phyloP scores from a whole-genome alignment of 2,888 invertebrate species.

The Helleia helle region DNA sequence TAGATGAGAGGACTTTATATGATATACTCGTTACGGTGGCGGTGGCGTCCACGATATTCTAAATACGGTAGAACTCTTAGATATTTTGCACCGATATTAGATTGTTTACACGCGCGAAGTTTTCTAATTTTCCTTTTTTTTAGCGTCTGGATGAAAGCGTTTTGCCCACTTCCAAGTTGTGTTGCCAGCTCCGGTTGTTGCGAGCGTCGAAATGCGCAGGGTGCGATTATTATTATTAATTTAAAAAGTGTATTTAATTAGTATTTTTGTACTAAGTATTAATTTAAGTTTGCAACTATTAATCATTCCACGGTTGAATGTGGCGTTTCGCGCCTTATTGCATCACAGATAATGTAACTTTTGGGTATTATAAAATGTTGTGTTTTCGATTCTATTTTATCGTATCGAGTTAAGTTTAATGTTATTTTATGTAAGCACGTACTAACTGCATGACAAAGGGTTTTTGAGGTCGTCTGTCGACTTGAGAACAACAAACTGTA shows the following conservation, averaged over 20 bases:
- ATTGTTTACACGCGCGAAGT: conserved; percentile 38
- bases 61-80: conserved; percentile 66
- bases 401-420: conserved; percentile 14
- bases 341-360: conserved; percentile 31
- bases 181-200: conserved; percentile 30
- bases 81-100: conserved; percentile 64
- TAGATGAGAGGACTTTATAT: conserved; percentile 61
- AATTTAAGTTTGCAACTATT: conserved; percentile 41
- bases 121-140: conserved; percentile 24
- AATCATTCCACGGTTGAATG: conserved; percentile 54
- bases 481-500: too few species aligned
- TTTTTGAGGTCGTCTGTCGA: too few species aligned
- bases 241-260: conserved; percentile 55
- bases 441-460: conserved; percentile 66
- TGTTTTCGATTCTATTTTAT: conserved; percentile 11
- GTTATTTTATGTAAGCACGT: conserved; percentile 26
- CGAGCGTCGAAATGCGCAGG: conserved; percentile 28
- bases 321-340: conserved; percentile 22
- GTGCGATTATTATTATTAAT: conserved; percentile 37
- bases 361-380: conserved; percentile 9
- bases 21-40: conserved; percentile 16
- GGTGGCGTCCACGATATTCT: conserved; percentile 61
- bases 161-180: conserved; percentile 18
- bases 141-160: conserved; percentile 1
- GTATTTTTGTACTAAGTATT: conserved; percentile 53